These are phyloP conservation scores for Eriocheir sinensis DNA, from an alignment of 1,140 invertebrate genomes.

Conservation along the genomic window DNA sequence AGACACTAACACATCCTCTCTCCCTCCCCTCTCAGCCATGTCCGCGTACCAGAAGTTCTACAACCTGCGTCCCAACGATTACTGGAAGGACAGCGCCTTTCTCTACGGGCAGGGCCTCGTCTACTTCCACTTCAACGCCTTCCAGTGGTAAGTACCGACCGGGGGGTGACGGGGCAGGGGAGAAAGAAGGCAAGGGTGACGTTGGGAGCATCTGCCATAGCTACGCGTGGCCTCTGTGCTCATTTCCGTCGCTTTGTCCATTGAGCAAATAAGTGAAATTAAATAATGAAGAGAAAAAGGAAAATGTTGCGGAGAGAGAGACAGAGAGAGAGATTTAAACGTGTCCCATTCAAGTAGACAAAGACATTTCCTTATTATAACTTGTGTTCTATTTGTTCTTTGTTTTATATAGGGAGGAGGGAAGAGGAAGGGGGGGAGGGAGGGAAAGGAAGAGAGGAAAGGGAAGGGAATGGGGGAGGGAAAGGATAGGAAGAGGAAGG, in stretches of 20 bases:
- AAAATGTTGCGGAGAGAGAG: not conserved
- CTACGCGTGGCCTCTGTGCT: too few relatives aligned
- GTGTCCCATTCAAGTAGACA: too few relatives aligned
- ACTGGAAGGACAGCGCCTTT: conserved; percentile 95
- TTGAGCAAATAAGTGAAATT: too few relatives aligned
- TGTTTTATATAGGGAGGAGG: not conserved
- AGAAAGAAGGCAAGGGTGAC: not conserved
- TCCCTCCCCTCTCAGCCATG: conserved; percentile 86
- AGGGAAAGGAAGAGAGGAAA: not conserved
- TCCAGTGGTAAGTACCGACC: conserved; percentile 92
- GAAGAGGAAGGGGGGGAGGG: not conserved
- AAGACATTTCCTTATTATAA: too few relatives aligned
- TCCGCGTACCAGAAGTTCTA: conserved; percentile 97
- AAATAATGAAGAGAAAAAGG: too few relatives aligned
- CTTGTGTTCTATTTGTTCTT: too few relatives aligned
- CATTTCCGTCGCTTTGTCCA: too few relatives aligned
- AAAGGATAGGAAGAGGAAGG: too few relatives aligned
- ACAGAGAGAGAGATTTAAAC: not conserved
- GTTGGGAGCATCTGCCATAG: too few relatives aligned
- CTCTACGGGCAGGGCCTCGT: conserved; percentile 96
- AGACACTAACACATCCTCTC: too few relatives aligned
- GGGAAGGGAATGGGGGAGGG: too few relatives aligned
- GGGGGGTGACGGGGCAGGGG: not conserved
- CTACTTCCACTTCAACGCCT: conserved; percentile 97
- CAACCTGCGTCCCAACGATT: conserved; percentile 84